Evolutionary conservation across 2,888 invertebrate species (phyloP).

Genomic region (Drosophila atripex): DNA sequence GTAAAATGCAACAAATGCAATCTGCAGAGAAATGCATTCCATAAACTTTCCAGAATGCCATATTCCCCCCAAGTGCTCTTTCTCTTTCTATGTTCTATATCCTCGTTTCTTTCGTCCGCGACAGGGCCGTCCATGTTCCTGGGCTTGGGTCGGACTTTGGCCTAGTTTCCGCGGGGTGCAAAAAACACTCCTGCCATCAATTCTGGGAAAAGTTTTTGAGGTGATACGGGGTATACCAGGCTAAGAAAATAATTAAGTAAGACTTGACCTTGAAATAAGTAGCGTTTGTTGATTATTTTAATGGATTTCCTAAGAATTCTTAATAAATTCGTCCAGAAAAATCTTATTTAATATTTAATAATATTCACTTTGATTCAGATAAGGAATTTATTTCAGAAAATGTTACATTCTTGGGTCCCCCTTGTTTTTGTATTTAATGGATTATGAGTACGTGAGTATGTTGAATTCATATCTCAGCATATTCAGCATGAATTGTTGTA

Average conservation of each 20-base stretch:
- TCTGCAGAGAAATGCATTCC: constrained; percentile 59
- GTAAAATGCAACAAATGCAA: constrained; percentile 65
- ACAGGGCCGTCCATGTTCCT: constrained; percentile 6
- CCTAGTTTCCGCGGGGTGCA: constrained; percentile 60
- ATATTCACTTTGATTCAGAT: too few species aligned
- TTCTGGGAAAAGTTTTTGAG: constrained; percentile 56
- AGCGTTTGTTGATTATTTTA: too few species aligned
- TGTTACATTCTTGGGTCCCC: not conserved
- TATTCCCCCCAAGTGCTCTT: constrained; percentile 5
- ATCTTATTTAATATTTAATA: too few species aligned
- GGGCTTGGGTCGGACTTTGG: constrained; percentile 55
- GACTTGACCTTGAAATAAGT: too few species aligned
- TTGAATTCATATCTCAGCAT: constrained; percentile 64
- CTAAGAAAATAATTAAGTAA: not conserved
- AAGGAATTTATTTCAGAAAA: too few species aligned
- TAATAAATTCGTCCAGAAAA: too few species aligned
- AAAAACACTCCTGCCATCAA: constrained; percentile 61
- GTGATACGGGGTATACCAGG: constrained; percentile 6
- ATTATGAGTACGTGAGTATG: constrained; percentile 45
- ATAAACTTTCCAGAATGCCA: constrained; percentile 57
- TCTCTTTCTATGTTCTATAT: constrained; percentile 21
- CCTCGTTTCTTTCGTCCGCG: not conserved
- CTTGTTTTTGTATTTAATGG: constrained; percentile 13
- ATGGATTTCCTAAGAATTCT: not conserved
- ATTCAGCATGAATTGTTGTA: constrained; percentile 70